Conservation (phyloP, 2,888 invertebrate genomes). For the Pterostichus niger region DNA sequence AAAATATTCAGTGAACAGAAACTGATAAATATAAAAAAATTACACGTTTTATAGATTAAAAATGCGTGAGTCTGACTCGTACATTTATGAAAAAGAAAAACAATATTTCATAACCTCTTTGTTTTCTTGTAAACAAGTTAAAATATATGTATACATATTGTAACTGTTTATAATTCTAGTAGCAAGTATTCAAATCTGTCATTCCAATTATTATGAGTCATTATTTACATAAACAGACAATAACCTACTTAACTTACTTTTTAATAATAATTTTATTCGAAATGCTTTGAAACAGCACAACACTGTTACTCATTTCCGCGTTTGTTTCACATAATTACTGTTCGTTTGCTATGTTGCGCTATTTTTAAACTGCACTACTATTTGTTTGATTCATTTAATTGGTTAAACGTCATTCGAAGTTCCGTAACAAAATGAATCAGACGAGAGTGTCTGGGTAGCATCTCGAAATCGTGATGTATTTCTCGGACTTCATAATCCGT, state of each 20-base stretch:
- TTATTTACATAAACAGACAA: slow-evolving; percentile 11
- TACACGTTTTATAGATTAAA: neutral
- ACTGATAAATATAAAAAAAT: neutral
- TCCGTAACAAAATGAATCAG: neutral
- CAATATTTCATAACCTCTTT: neutral
- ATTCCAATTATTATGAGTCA: slow-evolving; percentile 10
- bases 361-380: slow-evolving; percentile 8
- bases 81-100: no score
- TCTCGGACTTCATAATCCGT: slow-evolving; percentile 13
- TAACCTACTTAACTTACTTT: slow-evolving; percentile 8
- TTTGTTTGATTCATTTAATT: slow-evolving; percentile 5
- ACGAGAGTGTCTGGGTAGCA: neutral
- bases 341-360: neutral
- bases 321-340: neutral
- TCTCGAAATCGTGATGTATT: slow-evolving; percentile 1
- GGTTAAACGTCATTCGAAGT: neutral
- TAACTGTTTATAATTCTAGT: neutral
- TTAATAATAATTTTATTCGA: slow-evolving; percentile 10
- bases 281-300: neutral
- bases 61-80: neutral
- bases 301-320: neutral
- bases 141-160: neutral
- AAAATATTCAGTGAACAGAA: slow-evolving; percentile 3
- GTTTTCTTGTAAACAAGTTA: slow-evolving; percentile 4
- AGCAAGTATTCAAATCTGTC: slow-evolving; percentile 2